Base-by-base conservation (phyloP, 2,888 invertebrate genomes). In the Catocala fraxini region DNA sequence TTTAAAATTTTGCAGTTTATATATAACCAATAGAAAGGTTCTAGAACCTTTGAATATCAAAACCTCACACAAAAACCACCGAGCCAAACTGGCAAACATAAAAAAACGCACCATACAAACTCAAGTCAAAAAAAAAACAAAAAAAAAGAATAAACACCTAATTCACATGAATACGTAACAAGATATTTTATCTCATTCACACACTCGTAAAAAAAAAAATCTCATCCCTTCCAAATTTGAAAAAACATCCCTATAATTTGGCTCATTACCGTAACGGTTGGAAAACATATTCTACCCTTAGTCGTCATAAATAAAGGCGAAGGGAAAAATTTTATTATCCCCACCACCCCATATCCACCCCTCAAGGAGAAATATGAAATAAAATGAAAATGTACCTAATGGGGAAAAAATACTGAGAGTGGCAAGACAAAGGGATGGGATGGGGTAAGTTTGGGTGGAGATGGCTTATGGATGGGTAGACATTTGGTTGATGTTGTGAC, bases 301-400 rank as follows among this genome's bases (percentile, higher is more conserved):
- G 85, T 83, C 84, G 84, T 88, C 87, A 93, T 94, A 94, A 94
- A 94, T 94, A 92, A 93, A 90, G 86, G 88, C 85, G 89, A 85
- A 90, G 93, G 92, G 92, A 93, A 93, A 92, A 92, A 88, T 92
- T 93, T 92, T 93, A 93, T 93, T 92, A 93, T 90, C 88, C 89
- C 66, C 48, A 53, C 79, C 77, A 48, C 74, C 79, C 79, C 70
- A 56, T 56, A 53, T 75, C 73, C 83, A 66, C 81, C 89, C 86
- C 77, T 83, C 53, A 89, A 91, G 91, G 93, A 92, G 93, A 89
- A 93, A 93, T 93, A 93, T 94, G 93, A 93, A 93, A 93, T 93
- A 94, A 94, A 94, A 93, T 94, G 94, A 92, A 94, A 94, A 93
- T 90, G 91, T 63, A 63, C 63, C 58, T 93, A 93, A 94, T 93